Conservation (phyloP, 2,797 vertebrate species). For the Falco peregrinus region DNA sequence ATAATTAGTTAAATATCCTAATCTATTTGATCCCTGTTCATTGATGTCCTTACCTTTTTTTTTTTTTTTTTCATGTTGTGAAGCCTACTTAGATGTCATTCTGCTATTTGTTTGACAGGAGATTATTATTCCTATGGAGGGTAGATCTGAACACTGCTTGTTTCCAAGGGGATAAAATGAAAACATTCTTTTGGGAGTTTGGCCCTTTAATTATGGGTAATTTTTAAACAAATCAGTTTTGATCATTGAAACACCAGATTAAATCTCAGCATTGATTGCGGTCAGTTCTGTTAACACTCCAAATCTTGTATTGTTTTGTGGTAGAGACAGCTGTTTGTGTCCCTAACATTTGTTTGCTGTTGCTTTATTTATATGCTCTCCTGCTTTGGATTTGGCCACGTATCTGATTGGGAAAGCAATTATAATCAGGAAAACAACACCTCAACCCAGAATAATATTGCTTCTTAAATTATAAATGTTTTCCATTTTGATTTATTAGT, state of each 20-base stretch:
- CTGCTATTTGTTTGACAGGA: constrained; percentile 8
- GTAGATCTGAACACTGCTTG: constrained; percentile 10
- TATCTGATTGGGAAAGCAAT: neutral
- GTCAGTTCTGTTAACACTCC: neutral
- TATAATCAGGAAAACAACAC: neutral
- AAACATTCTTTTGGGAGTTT: constrained; percentile 25
- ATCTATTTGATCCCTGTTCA: neutral
- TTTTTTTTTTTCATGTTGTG: neutral
- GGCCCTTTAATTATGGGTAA: constrained; percentile 52
- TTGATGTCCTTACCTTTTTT: neutral
- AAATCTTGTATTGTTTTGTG: neutral
- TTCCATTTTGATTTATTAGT: neutral
- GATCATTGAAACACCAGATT: constrained; percentile 12
- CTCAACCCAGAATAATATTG: neutral
- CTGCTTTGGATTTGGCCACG: neutral
- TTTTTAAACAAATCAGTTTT: constrained; percentile 56
- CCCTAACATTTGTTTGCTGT: neutral
- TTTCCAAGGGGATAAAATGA: constrained; percentile 28
- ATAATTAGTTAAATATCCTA: neutral
- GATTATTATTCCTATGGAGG: constrained; percentile 30
- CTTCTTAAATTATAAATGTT: neutral
- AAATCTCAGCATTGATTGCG: constrained; percentile 34
- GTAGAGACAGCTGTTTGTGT: neutral
- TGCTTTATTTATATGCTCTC: neutral
- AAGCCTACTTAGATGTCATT: constrained; percentile 38